phyloP scores from a whole-genome alignment of 2,888 invertebrate genomes.

The Ennomos erosarius region DNA sequence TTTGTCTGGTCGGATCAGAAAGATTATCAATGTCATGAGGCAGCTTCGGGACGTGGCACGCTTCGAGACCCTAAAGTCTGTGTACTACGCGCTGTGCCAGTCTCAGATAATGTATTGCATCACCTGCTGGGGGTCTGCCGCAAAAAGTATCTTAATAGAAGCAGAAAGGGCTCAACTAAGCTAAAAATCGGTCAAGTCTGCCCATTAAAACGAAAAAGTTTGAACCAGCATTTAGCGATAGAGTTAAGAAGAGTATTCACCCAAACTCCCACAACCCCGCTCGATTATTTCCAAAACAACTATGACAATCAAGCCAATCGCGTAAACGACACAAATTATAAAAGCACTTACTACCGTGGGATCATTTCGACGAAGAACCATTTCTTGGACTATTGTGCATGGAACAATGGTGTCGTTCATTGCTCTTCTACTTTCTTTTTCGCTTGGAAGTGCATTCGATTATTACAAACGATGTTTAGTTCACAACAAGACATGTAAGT shows the following conservation, averaged over 20 bases:
- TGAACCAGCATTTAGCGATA: too few relatives aligned
- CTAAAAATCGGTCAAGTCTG: too few relatives aligned
- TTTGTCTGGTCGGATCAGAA: too few relatives aligned
- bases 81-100: too few relatives aligned
- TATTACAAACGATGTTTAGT: slow-evolving; percentile 55
- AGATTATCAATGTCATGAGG: too few relatives aligned
- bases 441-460: slow-evolving; percentile 44
- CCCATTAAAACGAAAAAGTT: too few relatives aligned
- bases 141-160: too few relatives aligned
- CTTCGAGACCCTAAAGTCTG: too few relatives aligned
- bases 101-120: too few relatives aligned
- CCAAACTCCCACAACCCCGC: background rate
- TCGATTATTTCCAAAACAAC: slow-evolving; percentile 48
- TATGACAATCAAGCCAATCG: slow-evolving; percentile 5
- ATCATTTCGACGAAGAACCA: slow-evolving; percentile 27
- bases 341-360: slow-evolving; percentile 47
- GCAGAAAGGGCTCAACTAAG: too few relatives aligned
- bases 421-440: slow-evolving; percentile 50
- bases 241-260: background rate
- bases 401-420: slow-evolving; percentile 53
- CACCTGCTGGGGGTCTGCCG: too few relatives aligned
- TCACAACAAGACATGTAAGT: slow-evolving; percentile 58
- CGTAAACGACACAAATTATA: slow-evolving; percentile 43
- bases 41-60: too few relatives aligned
- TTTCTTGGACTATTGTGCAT: slow-evolving; percentile 33